phyloP scores from a whole-genome alignment of 2,113 vertebrate species.

The Numida meleagris region DNA sequence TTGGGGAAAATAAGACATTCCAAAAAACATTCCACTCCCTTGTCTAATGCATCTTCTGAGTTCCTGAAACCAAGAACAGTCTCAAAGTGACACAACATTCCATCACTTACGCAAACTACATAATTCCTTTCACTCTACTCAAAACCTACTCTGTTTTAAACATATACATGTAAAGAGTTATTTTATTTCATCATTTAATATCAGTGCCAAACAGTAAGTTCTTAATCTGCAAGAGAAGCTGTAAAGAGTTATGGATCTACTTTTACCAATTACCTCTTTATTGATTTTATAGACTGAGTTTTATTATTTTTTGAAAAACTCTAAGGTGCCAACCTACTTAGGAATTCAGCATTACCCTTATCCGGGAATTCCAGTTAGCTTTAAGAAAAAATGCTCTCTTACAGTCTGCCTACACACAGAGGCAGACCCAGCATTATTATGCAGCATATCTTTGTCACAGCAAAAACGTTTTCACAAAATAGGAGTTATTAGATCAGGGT shows the following conservation, averaged over 20 bases:
- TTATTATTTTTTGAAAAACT: not conserved
- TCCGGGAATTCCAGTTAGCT: not conserved
- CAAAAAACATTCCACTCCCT: not conserved
- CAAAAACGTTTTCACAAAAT: not conserved
- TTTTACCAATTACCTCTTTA: not conserved
- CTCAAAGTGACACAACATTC: not conserved
- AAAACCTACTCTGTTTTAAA: not conserved
- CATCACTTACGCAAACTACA: not conserved
- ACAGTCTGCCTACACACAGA: not conserved
- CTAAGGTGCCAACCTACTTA: not conserved
- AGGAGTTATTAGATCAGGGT: not conserved
- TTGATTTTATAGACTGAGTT: fast-evolving
- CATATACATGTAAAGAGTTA: not conserved
- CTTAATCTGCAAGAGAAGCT: not conserved
- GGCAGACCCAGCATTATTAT: not conserved
- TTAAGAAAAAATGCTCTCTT: not conserved
- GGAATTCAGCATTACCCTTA: not conserved
- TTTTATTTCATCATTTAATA: not conserved
- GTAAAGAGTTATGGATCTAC: not conserved
- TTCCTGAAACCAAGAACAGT: not conserved
- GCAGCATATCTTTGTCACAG: not conserved
- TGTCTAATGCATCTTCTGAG: not conserved
- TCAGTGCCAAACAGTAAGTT: not conserved
- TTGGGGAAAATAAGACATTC: not conserved
- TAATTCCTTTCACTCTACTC: not conserved